phyloP scores from a whole-genome alignment of 53 echinoderm and acorn worm genomes.

The Zoroaster sp. region DNA sequence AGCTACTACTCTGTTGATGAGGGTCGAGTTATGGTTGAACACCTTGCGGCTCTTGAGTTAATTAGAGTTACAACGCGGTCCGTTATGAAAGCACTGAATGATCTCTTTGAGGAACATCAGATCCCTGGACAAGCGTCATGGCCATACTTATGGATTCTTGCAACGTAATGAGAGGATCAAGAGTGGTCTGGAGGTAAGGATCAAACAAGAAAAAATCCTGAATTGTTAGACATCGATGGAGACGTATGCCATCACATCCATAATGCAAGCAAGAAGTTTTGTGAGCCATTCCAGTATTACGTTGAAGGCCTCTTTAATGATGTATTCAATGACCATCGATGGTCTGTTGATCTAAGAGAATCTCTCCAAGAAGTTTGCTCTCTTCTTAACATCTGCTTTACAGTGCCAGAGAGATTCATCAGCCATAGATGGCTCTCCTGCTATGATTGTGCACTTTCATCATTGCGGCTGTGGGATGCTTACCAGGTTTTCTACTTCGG shows the following conservation, averaged over 20 bases:
- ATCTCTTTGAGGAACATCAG: conserved; percentile 1
- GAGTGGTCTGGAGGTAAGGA: too few species aligned
- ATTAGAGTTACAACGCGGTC: conserved; percentile 11
- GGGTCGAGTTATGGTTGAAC: background rate
- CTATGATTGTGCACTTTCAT: conserved; percentile 6
- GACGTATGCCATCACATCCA: conserved; percentile 41
- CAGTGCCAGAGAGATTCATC: conserved; percentile 42
- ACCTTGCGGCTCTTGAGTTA: background rate
- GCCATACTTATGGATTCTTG: conserved; percentile 27
- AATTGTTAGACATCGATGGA: conserved; percentile 48
- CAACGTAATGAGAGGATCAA: conserved; percentile 52
- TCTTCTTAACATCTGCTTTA: conserved; percentile 23
- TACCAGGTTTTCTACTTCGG: background rate
- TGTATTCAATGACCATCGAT: conserved; percentile 10
- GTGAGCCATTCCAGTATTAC: conserved; percentile 8
- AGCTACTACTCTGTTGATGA: background rate
- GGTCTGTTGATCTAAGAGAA: conserved; percentile 15
- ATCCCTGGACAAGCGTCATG: conserved; percentile 31
- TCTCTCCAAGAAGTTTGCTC: conserved; percentile 10
- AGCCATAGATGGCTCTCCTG: conserved; percentile 34
- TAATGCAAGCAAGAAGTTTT: conserved; percentile 33
- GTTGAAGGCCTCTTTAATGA: conserved; percentile 21
- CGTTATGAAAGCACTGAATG: background rate
- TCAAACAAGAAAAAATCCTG: conserved; percentile 18
- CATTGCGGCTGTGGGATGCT: conserved; percentile 37